These are phyloP conservation scores for Clunio marinus DNA, from an alignment of 2,888 invertebrate species.

Conservation along the genomic window DNA sequence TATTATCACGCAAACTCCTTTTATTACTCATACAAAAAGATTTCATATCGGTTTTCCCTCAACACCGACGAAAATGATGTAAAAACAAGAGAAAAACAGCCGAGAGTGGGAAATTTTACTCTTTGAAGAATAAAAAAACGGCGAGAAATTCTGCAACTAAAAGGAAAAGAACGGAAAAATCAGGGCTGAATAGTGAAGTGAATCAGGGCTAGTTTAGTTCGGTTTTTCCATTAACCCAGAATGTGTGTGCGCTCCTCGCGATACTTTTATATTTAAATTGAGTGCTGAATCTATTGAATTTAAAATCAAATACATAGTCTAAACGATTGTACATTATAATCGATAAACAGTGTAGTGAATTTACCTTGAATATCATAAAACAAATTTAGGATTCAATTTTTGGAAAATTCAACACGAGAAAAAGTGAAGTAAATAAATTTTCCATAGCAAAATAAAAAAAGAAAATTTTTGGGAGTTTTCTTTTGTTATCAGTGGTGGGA, in stretches of 20 bases:
- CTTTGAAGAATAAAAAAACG: background rate
- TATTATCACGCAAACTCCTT: background rate
- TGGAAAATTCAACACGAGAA: no score
- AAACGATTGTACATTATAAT: background rate
- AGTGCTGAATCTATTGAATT: background rate
- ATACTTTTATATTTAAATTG: background rate
- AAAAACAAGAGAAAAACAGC: background rate
- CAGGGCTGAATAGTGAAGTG: constrained; percentile 33
- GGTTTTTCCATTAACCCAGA: constrained; percentile 19
- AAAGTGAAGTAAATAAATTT: no score
- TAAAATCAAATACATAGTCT: background rate
- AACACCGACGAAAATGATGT: no score
- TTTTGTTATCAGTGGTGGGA: no score
- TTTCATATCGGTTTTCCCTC: no score
- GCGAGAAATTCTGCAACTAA: constrained; percentile 3
- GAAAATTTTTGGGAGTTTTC: no score
- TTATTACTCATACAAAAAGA: background rate
- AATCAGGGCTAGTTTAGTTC: constrained; percentile 34
- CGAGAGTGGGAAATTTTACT: background rate
- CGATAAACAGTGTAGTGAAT: no score
- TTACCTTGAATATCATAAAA: no score
- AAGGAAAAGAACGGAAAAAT: constrained; percentile 4
- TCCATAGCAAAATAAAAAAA: no score
- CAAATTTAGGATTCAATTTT: no score
- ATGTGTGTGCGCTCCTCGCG: constrained; percentile 9